phyloP scores from a whole-genome alignment of 2,888 invertebrate genomes.

The Drosophila subquinaria region DNA sequence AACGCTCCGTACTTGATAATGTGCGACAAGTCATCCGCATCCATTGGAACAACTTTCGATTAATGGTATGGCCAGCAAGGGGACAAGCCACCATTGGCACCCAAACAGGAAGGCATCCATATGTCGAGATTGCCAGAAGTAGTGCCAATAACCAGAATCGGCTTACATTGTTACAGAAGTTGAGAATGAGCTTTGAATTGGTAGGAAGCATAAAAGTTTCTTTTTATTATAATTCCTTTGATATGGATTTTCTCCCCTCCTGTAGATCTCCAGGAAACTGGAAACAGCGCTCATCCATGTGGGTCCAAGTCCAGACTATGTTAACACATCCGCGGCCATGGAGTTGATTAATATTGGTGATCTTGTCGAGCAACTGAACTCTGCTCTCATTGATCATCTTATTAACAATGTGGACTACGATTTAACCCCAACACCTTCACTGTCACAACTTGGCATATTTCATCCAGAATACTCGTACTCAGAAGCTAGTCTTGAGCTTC shows the following conservation, averaged over 20 bases:
- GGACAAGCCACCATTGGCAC: background rate
- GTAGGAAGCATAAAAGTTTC: slow-evolving; percentile 10
- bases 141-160: background rate
- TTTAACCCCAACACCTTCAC: background rate
- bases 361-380: slow-evolving; percentile 40
- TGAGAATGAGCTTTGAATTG: slow-evolving; percentile 9
- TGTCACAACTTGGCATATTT: background rate
- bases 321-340: slow-evolving; percentile 49
- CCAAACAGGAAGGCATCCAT: background rate
- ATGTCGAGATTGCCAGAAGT: background rate
- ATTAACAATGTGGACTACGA: slow-evolving; percentile 20
- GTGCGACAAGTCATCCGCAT: slow-evolving; percentile 6
- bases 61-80: background rate
- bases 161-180: background rate
- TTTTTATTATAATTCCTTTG: background rate
- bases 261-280: slow-evolving; percentile 37
- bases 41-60: slow-evolving; percentile 9
- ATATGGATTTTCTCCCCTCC: background rate
- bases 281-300: slow-evolving; percentile 34
- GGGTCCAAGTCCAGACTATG: slow-evolving; percentile 24
- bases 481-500: slow-evolving; percentile 7
- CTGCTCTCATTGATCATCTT: slow-evolving; percentile 44
- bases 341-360: slow-evolving; percentile 39
- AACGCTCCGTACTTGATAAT: slow-evolving; percentile 50
- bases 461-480: background rate